Percentiles rank a stretch among this genome's conserved stretches.
phyloP scores from a whole-genome alignment of 2,113 vertebrate species.

The Tauraco erythrolophus region DNA sequence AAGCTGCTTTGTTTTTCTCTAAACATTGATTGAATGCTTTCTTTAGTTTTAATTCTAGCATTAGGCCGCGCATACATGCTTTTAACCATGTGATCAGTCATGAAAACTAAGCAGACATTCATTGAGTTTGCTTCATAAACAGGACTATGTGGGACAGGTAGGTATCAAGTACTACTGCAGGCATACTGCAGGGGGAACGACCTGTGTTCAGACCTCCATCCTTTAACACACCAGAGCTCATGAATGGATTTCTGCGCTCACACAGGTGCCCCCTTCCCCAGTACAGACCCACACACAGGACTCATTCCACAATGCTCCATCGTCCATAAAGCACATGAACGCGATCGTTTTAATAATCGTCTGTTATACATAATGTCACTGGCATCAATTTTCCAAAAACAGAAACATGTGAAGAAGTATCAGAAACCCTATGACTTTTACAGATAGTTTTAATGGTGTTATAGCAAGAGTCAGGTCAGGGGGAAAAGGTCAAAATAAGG shows the following conservation, averaged over 20 bases:
- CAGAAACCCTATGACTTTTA: not conserved
- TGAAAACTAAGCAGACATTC: not conserved
- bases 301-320: not conserved
- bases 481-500: not conserved
- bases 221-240: not conserved
- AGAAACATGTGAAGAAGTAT: not conserved
- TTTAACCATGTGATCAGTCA: not conserved
- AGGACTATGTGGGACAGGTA: not conserved
- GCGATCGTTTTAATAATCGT: fast-evolving
- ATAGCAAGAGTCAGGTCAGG: not conserved
- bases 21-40: not conserved
- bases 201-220: not conserved
- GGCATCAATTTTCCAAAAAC: not conserved
- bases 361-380: not conserved
- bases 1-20: not conserved
- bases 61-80: not conserved
- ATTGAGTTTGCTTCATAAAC: not conserved
- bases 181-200: not conserved
- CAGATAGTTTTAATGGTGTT: not conserved
- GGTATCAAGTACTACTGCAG: not conserved
- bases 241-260: not conserved
- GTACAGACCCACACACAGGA: not conserved
- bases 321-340: not conserved
- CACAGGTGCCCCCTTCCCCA: not conserved
- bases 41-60: not conserved